Base-by-base conservation (phyloP, 2,888 invertebrate genomes). In the Polydrusus cervinus region DNA sequence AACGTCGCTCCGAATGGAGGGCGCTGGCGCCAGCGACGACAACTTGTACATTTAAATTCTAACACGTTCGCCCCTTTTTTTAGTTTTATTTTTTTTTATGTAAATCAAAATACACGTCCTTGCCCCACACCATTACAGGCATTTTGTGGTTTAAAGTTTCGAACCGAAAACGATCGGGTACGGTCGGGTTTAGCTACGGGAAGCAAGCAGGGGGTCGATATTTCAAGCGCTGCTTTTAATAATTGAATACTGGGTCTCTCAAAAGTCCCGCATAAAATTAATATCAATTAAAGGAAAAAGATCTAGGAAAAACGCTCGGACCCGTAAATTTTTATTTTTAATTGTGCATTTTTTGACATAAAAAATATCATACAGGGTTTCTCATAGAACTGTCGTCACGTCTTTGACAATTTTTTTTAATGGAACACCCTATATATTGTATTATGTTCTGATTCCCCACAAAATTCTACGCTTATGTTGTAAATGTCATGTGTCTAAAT, bases 1-100 rank as follows among this genome's bases (percentile, higher is more conserved):
- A 79, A 74, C 57, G 68, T 69, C 68, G 57, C 45, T 34, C 14
- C 14, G 34, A 16, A 51, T 18, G 18, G 16, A 45, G 45, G 25
- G 20, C 45, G 55, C 14, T 38, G 68, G 43, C 51, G 49, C 18
- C 34, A 20, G 57, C 67, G 40, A 20, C 53, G 20, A 34, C 18
- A 55, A 13, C 38, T 65, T 74, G 73, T 74, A 74, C 62, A 74
- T 74, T 68, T 62, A 8, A 57, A 57, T 55, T 47, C 40, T 45
- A 66, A 34, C 66, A 51, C 57, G n/a, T n/a, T 25, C 38, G 8
- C 11, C 38, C 16, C 9, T 60, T 38, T n/a, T n/a, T 60, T 60
- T 38, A 38, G 14, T 38, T 38, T 30, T 30, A 3, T 14, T 34
- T 38, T 57, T 51, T 53, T 18, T 14, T 34, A 55, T n/a, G 16